A percentile compares a stretch with the other conserved stretches of the same genome.
These are phyloP conservation scores for Sander lucioperca DNA, from an alignment of 2,113 vertebrate genomes.

Conservation along the genomic window DNA sequence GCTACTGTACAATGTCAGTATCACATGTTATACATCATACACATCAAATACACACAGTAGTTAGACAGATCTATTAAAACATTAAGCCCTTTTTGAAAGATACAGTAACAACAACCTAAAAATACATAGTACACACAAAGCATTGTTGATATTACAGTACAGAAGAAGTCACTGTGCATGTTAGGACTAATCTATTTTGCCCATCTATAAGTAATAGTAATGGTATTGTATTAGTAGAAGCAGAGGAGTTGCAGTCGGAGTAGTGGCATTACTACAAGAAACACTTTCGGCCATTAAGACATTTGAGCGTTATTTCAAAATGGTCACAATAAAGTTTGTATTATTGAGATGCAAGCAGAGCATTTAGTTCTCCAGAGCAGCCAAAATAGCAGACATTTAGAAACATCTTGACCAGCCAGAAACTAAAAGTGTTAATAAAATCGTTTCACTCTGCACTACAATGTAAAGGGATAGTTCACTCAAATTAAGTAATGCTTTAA, in stretches of 20 bases:
- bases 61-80: conserved; percentile 42
- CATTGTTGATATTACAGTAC: conserved; percentile 6
- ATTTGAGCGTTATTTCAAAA: conserved; percentile 21
- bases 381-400: conserved; percentile 34
- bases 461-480: conserved; percentile 68
- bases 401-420: conserved; percentile 21
- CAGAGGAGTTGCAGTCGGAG: conserved; percentile 36
- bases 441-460: conserved; percentile 31
- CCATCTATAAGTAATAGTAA: not conserved
- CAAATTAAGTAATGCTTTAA: not conserved
- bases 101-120: not conserved
- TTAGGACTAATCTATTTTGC: not conserved
- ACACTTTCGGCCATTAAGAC: conserved; percentile 1
- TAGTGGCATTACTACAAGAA: conserved; percentile 17
- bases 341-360: conserved; percentile 51
- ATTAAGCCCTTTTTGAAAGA: conserved; percentile 8
- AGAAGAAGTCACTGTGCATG: conserved; percentile 11
- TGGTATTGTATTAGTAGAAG: conserved; percentile 72
- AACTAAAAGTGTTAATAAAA: conserved; percentile 7
- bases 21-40: conserved; percentile 20
- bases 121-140: conserved; percentile 10
- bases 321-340: conserved; percentile 2
- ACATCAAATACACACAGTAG: conserved; percentile 36
- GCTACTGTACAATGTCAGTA: not conserved
- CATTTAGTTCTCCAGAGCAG: conserved; percentile 59